phyloP scores from a whole-genome alignment of 2,113 vertebrate genomes.

The Eonycteris spelaea region DNA sequence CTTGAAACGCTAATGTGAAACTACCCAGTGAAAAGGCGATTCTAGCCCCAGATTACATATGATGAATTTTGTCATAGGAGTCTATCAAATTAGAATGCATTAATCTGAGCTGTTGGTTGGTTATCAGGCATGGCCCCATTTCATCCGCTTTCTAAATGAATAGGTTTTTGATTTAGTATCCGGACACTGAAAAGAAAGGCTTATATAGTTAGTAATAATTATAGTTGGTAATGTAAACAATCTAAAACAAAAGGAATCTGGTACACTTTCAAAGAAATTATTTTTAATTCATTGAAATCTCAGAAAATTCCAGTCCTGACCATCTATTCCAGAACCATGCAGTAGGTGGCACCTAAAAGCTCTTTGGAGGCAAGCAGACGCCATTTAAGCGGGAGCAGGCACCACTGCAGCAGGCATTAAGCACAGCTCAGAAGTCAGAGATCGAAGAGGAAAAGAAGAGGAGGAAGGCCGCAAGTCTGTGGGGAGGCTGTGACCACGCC shows the following conservation, averaged over 20 bases:
- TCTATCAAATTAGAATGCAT: background rate
- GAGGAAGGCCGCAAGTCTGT: background rate
- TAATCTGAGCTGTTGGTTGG: background rate
- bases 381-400: conserved; percentile 13
- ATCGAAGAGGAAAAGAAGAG: background rate
- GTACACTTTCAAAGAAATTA: background rate
- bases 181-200: no score
- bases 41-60: background rate
- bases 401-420: conserved; percentile 15
- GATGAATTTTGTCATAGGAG: background rate
- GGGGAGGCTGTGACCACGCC: background rate
- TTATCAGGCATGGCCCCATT: rapidly evolving
- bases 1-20: background rate
- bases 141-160: background rate
- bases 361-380: background rate
- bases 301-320: background rate
- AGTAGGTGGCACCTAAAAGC: conserved; percentile 58
- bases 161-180: background rate
- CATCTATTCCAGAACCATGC: conserved; percentile 17
- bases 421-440: background rate
- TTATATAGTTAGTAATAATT: background rate
- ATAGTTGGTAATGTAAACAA: rapidly evolving
- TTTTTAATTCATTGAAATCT: conserved; percentile 10
- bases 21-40: background rate
- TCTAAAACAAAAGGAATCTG: background rate